Base-by-base conservation (phyloP, 2,888 invertebrate genomes). In the Agonopterix heracliana region DNA sequence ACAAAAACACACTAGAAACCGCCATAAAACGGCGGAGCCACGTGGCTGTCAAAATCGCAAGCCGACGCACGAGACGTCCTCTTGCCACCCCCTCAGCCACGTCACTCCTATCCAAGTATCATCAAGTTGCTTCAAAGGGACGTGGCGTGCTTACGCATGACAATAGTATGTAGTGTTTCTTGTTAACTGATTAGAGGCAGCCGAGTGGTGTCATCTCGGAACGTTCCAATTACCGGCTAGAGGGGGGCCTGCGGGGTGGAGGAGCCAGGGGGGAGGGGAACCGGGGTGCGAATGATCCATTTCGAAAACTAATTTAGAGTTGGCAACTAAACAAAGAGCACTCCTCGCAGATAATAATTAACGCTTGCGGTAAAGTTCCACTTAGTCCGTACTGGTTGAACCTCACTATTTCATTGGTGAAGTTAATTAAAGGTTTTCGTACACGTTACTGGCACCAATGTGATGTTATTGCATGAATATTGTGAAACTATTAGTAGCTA, bases 281-380 rank as follows among this genome's bases (percentile, higher is more conserved):
- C 61, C 61, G 75, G 86, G 83, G 86, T 84, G 86, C 80, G 87
- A 87, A 87, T 87, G 88, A 88, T 88, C 88, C 86, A 88, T 88
- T 88, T 87, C 88, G 86, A 88, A 88, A 88, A 88, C 88, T 88
- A 88, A 88, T 88, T 88, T 88, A 86, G 88, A 88, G 88, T 88
- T 88, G 85, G 86, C 87, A 88, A 88, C 88, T 88, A 87, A 88
- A 88, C 88, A 88, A 88, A 85, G 88, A 87, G 86, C 85, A 87
- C 87, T 87, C 78, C 83, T 83, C 81, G 73, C 85, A 86, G 87
- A 88, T 88, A 87, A 88, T 88, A 88, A 88, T 88, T 88, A 88
- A 88, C 85, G 88, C 84, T 85, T 81, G 88, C 78, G 88, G 87
- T 87, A 78, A 80, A 83, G 81, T 83, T 83, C 81, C 79, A 85